phyloP scores from a whole-genome alignment of 1,140 invertebrate genomes.

The Planococcus citri region DNA sequence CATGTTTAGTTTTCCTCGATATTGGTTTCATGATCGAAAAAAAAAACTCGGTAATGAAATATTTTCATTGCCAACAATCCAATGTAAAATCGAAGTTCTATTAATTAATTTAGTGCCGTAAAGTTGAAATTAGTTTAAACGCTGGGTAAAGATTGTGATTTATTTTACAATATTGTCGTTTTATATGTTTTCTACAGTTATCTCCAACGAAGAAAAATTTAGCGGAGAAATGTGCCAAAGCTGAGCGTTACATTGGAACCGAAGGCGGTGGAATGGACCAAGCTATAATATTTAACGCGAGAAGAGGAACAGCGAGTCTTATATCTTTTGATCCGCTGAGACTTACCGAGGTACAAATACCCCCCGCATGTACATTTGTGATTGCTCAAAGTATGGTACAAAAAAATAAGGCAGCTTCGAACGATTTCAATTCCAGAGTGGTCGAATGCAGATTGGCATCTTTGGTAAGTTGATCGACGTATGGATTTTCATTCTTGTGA shows the following conservation, averaged over 20 bases:
- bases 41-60: no score
- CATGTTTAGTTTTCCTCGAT: no score
- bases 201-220: conserved; percentile 56
- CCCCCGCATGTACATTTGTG: conserved; percentile 72
- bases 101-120: no score
- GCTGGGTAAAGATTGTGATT: no score
- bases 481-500: neutral
- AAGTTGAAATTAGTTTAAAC: no score
- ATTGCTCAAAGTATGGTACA: conserved; percentile 82
- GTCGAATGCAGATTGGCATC: conserved; percentile 85
- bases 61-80: no score
- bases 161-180: no score
- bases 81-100: no score
- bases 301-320: conserved; percentile 69
- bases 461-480: conserved; percentile 43
- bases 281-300: conserved; percentile 88
- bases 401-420: conserved; percentile 86
- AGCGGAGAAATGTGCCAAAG: conserved; percentile 71
- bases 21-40: no score
- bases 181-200: conserved; percentile 30
- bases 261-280: conserved; percentile 99
- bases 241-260: conserved; percentile 87
- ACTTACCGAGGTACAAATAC: conserved; percentile 63
- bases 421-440: conserved; percentile 83
- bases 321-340: conserved; percentile 89